Percentiles rank a stretch among this genome's conserved stretches.
Conservation (phyloP, 2,888 invertebrate species). For the Galeruca laticollis region DNA sequence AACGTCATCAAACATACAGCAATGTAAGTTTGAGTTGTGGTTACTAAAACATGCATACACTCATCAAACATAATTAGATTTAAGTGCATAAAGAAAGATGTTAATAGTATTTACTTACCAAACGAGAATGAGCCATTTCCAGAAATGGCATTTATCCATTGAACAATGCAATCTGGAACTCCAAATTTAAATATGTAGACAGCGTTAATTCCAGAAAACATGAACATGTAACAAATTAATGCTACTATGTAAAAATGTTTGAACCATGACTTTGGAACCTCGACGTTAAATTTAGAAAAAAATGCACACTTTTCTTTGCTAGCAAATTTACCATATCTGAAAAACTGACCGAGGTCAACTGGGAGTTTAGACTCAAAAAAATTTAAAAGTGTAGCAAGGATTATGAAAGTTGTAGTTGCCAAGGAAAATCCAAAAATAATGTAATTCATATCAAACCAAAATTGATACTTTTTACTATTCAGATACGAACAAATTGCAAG, state of each 20-base stretch:
- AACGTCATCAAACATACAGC: constrained; percentile 74
- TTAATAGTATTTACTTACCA: constrained; percentile 57
- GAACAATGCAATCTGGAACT: constrained; percentile 68
- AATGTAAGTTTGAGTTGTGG: constrained; percentile 71
- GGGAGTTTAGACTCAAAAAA: constrained; percentile 77
- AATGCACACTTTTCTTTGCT: constrained; percentile 64
- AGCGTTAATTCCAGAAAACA: constrained; percentile 68
- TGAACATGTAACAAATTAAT: constrained; percentile 69
- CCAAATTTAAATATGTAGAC: constrained; percentile 68
- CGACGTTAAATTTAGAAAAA: constrained; percentile 66
- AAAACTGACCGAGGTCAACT: constrained; percentile 73
- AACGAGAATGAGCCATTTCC: constrained; percentile 65
- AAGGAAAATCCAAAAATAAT: constrained; percentile 57
- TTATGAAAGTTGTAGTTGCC: constrained; percentile 62
- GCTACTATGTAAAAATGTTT: constrained; percentile 85
- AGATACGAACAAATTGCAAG: no score
- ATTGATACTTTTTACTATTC: neutral
- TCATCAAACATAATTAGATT: no score
- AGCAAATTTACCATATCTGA: constrained; percentile 81
- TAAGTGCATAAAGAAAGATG: neutral
- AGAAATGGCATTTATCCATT: constrained; percentile 67
- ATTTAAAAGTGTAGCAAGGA: constrained; percentile 74
- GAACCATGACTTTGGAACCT: constrained; percentile 85
- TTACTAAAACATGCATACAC: constrained; percentile 67
- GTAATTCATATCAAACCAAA: constrained; percentile 52